Conservation (phyloP, 2,113 vertebrate species). For the Heterotilapia buettikoferi region DNA sequence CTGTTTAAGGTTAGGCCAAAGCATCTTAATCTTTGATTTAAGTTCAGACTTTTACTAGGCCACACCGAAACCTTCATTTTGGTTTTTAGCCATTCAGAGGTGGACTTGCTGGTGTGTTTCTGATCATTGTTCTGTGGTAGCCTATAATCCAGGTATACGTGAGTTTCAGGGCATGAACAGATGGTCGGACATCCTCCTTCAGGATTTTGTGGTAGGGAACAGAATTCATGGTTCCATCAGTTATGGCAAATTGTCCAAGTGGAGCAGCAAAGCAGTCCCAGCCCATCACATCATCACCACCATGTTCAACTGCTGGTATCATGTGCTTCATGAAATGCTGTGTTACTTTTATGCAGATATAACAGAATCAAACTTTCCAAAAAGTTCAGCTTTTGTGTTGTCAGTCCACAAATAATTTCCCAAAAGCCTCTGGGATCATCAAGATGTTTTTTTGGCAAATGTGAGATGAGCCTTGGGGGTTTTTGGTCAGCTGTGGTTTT, state of each 20-base stretch:
- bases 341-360: not conserved
- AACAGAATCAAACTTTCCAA: not conserved
- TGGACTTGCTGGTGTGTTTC: not conserved
- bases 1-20: not conserved
- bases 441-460: not conserved
- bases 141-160: not conserved
- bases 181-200: not conserved
- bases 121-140: not conserved
- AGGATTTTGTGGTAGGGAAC: not conserved
- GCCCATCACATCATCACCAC: not conserved
- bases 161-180: not conserved
- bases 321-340: not conserved
- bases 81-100: not conserved
- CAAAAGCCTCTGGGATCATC: not conserved
- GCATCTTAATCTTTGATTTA: not conserved
- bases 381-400: not conserved
- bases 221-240: not conserved
- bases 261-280: not conserved
- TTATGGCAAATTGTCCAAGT: not conserved
- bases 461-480: not conserved
- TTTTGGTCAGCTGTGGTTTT: not conserved
- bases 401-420: not conserved
- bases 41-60: not conserved
- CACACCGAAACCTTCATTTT: not conserved
- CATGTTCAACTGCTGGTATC: not conserved